Evolutionary conservation across 1,140 invertebrate species (phyloP).

Genomic region (Rhopalosiphum padi): DNA sequence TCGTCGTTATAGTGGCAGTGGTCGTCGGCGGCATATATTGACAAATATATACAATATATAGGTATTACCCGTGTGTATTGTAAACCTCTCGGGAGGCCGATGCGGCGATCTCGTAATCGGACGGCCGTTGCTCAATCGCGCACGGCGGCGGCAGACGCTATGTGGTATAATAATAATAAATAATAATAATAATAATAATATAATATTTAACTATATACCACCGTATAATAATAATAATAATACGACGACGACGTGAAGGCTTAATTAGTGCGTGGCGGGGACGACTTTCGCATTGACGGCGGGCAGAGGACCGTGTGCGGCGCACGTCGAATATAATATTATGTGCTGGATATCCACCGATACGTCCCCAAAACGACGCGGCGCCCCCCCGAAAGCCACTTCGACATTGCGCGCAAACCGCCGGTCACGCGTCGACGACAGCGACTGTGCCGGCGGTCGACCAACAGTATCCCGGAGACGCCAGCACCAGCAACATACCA

Average conservation of each 20-base stretch:
- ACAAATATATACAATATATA: neutral
- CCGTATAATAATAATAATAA: neutral
- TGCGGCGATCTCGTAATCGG: constrained; percentile 16
- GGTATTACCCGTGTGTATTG: neutral
- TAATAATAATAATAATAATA: neutral
- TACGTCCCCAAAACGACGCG: neutral
- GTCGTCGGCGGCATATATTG: neutral
- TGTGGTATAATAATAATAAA: neutral
- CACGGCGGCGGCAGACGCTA: neutral
- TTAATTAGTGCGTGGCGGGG: constrained; percentile 5
- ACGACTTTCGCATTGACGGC: neutral
- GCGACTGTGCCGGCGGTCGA: neutral
- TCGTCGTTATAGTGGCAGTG: neutral
- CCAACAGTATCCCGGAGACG: neutral
- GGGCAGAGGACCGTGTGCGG: neutral
- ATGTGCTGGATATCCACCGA: neutral
- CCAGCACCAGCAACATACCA: neutral
- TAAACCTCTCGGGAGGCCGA: neutral
- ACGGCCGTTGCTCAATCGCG: constrained; percentile 11
- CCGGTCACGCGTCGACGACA: neutral
- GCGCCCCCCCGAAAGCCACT: neutral
- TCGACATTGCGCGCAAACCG: neutral
- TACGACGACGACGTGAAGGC: neutral
- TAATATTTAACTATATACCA: neutral
- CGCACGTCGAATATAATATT: neutral